Evolutionary conservation across 2,113 vertebrate species (phyloP), one percentile per base, ranked within the genome.

Genomic region (Hypocryptadius cinnamomeus): DNA sequence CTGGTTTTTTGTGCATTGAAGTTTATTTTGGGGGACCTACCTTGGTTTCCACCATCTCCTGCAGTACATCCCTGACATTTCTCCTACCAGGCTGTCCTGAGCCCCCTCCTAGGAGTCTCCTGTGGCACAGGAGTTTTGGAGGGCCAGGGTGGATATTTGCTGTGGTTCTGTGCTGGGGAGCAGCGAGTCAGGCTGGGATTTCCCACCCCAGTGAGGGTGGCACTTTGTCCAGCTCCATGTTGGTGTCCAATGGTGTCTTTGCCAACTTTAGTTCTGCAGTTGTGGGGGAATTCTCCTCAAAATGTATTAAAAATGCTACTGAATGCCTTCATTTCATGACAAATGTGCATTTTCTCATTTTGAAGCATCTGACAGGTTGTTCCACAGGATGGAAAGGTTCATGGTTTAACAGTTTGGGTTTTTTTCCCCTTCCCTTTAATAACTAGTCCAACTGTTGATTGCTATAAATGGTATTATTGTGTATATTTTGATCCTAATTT

Each of bases 141-240:
- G 35, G 44, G 31, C 20, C 47, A 31, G 66, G 61, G 6, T 79
- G 77, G 45, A 13, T 28, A 3, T 64, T 8, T 42, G 59, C 47
- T 57, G 30, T 31, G 11, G 28, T 59, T 66, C 33, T 59, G 45
- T 50, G 59, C 69, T 15, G 30, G 44, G 35, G 61, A 76, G 37
- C 39, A 10, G 42, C 13, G 33, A 13, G 22, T 9, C 0, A 1
- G 33, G 68, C 66, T 37, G 78, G 85, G 35, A 40, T 42, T 22
- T 11, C 56, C 60, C 59, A 24, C 47, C 42, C 35, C 5, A 22
- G 12, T 5, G n/a, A 10, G 51, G 7, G 5, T 11, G 13, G 63
- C 6, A 1, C 59, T n/a, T 59, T 5, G 3, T 39, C 63, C 59
- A 9, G 40, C 30, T 3, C 65, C 19, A 0, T 5, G 5, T 5